Conservation (phyloP, 2,113 vertebrate species). For the Corydoras maculifer region DNA sequence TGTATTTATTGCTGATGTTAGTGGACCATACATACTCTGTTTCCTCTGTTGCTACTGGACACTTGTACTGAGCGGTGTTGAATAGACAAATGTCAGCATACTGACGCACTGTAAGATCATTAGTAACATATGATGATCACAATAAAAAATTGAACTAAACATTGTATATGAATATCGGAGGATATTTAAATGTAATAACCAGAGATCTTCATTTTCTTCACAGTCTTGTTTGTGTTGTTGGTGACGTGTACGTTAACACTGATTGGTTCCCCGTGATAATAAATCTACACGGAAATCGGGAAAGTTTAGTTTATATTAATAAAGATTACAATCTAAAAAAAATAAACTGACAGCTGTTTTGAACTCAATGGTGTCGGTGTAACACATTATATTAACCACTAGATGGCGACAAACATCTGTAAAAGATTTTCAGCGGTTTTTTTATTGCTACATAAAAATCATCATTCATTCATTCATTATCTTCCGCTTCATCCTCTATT, state of each 20-base stretch:
- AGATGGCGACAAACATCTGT: constrained; percentile 19
- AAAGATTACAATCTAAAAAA: too few relatives aligned
- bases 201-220: constrained; percentile 96
- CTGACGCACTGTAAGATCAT: constrained; percentile 78
- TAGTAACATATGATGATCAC: background rate
- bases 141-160: background rate
- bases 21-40: constrained; percentile 75
- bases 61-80: constrained; percentile 98
- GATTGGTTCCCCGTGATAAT: constrained; percentile 94
- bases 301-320: too few relatives aligned
- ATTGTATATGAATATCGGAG: too few relatives aligned
- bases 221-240: constrained; percentile 96
- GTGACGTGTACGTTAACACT: constrained; percentile 94
- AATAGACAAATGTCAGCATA: constrained; percentile 96
- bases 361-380: background rate
- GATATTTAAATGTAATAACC: constrained; percentile 55
- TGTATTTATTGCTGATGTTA: background rate
- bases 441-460: background rate
- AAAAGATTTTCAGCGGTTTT: background rate
- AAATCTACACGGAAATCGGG: constrained; percentile 69
- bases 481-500: too few relatives aligned
- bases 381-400: constrained; percentile 11
- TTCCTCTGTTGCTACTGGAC: constrained; percentile 86
- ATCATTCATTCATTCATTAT: too few relatives aligned
- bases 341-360: too few relatives aligned